phyloP scores from a whole-genome alignment of 2,113 vertebrate genomes.

The Todiramphus saurophagus region DNA sequence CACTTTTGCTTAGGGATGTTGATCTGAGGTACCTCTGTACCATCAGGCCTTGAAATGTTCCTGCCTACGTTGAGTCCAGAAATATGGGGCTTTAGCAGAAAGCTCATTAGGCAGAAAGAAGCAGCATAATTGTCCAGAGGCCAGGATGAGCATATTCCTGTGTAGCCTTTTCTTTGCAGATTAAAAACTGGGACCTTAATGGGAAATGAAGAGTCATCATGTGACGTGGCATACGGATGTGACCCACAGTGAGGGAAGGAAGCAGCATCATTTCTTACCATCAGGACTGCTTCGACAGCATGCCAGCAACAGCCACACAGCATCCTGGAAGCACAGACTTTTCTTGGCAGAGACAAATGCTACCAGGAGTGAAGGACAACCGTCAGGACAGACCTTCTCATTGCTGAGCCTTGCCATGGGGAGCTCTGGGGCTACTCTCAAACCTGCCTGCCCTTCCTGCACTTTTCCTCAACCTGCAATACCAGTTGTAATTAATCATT shows the following conservation, averaged over 20 bases:
- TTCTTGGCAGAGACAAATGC: background rate
- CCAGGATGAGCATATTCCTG: background rate
- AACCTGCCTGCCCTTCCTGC: background rate
- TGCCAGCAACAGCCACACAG: background rate
- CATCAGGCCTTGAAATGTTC: background rate
- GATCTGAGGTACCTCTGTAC: background rate
- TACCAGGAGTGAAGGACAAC: background rate
- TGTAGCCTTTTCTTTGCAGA: background rate
- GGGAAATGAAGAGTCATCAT: fast-evolving
- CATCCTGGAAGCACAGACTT: background rate
- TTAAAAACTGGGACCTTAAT: background rate
- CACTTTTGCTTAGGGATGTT: background rate
- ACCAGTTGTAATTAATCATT: background rate
- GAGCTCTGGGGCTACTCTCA: background rate
- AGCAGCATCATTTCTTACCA: background rate
- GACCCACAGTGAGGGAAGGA: background rate
- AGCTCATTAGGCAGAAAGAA: background rate
- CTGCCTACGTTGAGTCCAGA: background rate
- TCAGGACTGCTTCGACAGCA: background rate
- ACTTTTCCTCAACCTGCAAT: background rate
- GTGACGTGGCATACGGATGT: background rate
- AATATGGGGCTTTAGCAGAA: background rate
- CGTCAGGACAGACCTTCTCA: background rate
- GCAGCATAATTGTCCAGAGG: background rate
- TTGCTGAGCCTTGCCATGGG: background rate